Percentiles rank a stretch among this genome's conserved stretches.
Conservation (phyloP, 2,113 vertebrate genomes). For the Cottus gobio region DNA sequence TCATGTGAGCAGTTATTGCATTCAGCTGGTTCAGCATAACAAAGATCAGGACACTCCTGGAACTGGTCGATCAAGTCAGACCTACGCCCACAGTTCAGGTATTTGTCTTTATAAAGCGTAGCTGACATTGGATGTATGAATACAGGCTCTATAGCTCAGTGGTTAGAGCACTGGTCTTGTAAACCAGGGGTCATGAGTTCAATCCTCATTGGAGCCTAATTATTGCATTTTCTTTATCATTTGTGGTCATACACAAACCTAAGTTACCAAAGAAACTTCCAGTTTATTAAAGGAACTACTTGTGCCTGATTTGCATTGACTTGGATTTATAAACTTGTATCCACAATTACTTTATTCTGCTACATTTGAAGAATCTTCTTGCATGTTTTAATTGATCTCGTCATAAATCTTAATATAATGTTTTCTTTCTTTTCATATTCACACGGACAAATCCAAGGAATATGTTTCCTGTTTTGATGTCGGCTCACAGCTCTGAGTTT, state of each 20-base stretch:
- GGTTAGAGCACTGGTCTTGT: constrained; percentile 77
- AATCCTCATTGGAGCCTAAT: constrained; percentile 53
- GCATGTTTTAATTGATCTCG: neutral
- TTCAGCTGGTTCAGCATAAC: neutral
- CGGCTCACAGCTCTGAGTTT: neutral
- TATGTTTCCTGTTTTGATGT: neutral
- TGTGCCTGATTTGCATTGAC: neutral
- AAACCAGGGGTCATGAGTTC: constrained; percentile 70
- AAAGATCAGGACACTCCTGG: neutral
- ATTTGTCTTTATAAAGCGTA: fast-evolving
- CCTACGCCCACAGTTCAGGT: neutral
- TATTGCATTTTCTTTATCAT: fast-evolving
- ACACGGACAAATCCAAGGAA: neutral
- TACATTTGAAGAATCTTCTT: neutral
- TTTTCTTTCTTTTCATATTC: neutral
- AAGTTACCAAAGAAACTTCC: too few species aligned
- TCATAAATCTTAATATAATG: neutral
- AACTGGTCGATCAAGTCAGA: constrained; percentile 1
- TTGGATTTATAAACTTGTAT: neutral
- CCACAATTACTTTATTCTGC: neutral
- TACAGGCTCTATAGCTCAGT: constrained; percentile 67
- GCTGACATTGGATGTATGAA: fast-evolving
- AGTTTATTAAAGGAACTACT: neutral
- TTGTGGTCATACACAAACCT: neutral
- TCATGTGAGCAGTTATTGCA: neutral